Conservation (phyloP, 2,888 invertebrate genomes). For the Mylabris sibirica region DNA sequence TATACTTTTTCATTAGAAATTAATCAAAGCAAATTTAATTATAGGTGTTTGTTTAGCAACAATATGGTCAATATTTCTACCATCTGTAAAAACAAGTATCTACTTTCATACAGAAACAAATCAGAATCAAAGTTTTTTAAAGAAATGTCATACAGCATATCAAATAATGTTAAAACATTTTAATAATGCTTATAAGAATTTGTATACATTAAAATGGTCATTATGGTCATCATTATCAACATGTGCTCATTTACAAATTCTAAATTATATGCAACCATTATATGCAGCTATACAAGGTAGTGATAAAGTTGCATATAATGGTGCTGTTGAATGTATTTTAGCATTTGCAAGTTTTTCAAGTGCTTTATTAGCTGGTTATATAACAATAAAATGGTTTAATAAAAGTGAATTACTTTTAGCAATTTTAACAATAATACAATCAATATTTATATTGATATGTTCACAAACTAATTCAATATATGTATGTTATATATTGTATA, state of each 20-base stretch:
- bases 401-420: conserved; percentile 60
- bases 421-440: conserved; percentile 64
- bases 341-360: conserved; percentile 72
- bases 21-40: too few relatives aligned
- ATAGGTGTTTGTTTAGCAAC: conserved; percentile 75
- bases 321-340: conserved; percentile 80
- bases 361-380: conserved; percentile 64
- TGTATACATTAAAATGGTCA: conserved; percentile 73
- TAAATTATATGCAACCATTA: conserved; percentile 80
- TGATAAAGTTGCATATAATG: conserved; percentile 60
- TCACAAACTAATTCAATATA: conserved; percentile 57
- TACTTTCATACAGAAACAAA: conserved; percentile 71
- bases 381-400: conserved; percentile 57
- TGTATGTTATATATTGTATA: conserved; percentile 76
- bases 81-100: conserved; percentile 73
- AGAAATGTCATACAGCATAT: conserved; percentile 58
- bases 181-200: conserved; percentile 65
- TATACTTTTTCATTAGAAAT: too few relatives aligned
- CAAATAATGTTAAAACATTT: conserved; percentile 66
- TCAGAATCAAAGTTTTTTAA: neutral
- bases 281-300: conserved; percentile 74
- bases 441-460: conserved; percentile 62
- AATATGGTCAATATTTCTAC: conserved; percentile 74
- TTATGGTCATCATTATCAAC: conserved; percentile 78
- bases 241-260: conserved; percentile 74